These are phyloP conservation scores for Thaumetopoea pityocampa DNA, from an alignment of 1,140 invertebrate genomes.

Conservation along the genomic window DNA sequence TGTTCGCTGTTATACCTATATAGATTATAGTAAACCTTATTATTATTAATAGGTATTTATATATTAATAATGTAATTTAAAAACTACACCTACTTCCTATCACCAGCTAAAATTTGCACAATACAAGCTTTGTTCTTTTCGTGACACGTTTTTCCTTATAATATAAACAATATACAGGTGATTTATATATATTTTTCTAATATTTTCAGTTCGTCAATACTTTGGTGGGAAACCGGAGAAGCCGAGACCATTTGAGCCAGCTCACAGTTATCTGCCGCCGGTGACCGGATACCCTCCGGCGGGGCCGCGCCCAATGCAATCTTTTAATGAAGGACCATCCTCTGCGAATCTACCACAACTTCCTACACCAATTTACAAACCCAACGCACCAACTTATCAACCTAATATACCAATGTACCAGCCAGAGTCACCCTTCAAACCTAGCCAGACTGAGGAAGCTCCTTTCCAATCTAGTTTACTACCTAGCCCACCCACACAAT, in stretches of 20 bases:
- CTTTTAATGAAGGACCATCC: conserved; percentile 59
- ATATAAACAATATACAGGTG: neutral
- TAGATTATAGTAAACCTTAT: no score
- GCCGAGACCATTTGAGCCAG: conserved; percentile 81
- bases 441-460: conserved; percentile 38
- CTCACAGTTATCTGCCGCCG: conserved; percentile 55
- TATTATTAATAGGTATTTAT: no score
- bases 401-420: conserved; percentile 37
- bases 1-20: no score
- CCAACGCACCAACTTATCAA: conserved; percentile 28
- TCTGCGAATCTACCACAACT: conserved; percentile 23
- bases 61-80: no score
- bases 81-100: no score
- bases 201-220: conserved; percentile 79
- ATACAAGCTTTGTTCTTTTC: no score
- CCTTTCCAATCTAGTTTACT: conserved; percentile 39
- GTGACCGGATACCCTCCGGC: conserved; percentile 63
- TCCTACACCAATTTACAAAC: conserved; percentile 38
- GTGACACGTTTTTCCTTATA: neutral
- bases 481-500: conserved; percentile 32
- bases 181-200: neutral
- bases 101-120: no score
- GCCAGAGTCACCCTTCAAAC: conserved; percentile 29
- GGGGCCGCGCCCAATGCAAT: conserved; percentile 60
- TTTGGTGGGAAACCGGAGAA: conserved; percentile 79